Conservation (phyloP, 2,888 invertebrate genomes). For the Ornithoptera alexandrae region DNA sequence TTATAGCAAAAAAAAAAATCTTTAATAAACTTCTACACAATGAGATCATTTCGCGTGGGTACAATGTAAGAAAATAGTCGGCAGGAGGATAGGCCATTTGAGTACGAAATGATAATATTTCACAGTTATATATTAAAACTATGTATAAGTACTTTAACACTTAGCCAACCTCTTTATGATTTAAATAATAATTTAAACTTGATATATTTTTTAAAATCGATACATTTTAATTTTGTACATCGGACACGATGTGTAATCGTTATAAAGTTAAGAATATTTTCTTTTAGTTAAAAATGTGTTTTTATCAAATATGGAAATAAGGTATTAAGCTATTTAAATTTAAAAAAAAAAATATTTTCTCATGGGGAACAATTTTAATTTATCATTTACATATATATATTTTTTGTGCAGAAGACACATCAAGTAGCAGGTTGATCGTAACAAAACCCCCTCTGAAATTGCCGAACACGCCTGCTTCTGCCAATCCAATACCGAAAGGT, state of each 20-base stretch:
- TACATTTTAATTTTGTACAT: too few relatives aligned
- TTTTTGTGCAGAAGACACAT: slow-evolving; percentile 48
- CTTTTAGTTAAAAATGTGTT: too few relatives aligned
- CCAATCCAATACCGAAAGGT: slow-evolving; percentile 56
- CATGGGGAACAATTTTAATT: too few relatives aligned
- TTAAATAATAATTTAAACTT: too few relatives aligned
- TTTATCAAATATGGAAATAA: too few relatives aligned
- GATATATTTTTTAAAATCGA: too few relatives aligned
- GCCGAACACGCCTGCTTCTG: slow-evolving; percentile 45
- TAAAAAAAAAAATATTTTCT: too few relatives aligned
- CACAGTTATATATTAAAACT: slow-evolving; percentile 11
- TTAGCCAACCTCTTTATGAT: too few relatives aligned
- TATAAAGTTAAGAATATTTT: too few relatives aligned
- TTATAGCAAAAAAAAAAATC: not conserved
- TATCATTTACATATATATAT: not conserved
- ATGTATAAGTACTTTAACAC: not conserved
- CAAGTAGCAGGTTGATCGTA: slow-evolving; percentile 47
- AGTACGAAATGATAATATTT: slow-evolving; percentile 22
- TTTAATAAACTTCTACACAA: slow-evolving; percentile 14
- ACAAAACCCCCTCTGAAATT: slow-evolving; percentile 57
- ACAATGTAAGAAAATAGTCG: slow-evolving; percentile 20
- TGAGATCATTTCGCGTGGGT: slow-evolving; percentile 25
- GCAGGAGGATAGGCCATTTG: slow-evolving; percentile 13
- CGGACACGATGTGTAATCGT: too few relatives aligned
- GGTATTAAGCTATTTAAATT: too few relatives aligned